Conservation (phyloP, 2,113 vertebrate genomes). For the Myrmophylax atrothorax region DNA sequence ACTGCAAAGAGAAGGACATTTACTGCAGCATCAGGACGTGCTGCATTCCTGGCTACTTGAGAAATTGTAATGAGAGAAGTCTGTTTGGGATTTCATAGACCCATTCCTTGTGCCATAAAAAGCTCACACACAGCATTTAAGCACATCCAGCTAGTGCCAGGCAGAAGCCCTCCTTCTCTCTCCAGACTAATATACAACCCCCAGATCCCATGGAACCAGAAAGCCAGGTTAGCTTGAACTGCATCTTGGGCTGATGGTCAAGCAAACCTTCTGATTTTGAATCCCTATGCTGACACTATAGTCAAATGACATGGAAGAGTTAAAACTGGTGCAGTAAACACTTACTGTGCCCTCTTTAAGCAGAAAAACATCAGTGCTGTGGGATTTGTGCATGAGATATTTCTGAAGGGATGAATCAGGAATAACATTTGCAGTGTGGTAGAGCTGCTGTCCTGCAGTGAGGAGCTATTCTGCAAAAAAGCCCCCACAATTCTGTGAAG, state of each 20-base stretch:
- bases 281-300: background rate
- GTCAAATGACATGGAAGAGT: background rate
- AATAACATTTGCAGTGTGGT: background rate
- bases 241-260: background rate
- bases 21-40: background rate
- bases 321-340: background rate
- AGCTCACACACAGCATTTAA: background rate
- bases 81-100: background rate
- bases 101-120: background rate
- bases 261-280: background rate
- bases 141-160: background rate
- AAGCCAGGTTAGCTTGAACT: background rate
- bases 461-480: background rate
- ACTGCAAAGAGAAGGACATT: background rate
- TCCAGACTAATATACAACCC: background rate
- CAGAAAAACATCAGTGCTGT: background rate
- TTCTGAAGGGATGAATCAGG: background rate
- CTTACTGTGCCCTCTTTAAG: background rate
- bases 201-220: accelerated
- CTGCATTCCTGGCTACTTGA: background rate
- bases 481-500: background rate
- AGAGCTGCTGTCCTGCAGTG: background rate
- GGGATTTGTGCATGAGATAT: background rate
- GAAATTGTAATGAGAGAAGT: background rate
- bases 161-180: background rate